Evolutionary conservation across 2,113 vertebrate genomes (phyloP).

Genomic region (Mugil cephalus): DNA sequence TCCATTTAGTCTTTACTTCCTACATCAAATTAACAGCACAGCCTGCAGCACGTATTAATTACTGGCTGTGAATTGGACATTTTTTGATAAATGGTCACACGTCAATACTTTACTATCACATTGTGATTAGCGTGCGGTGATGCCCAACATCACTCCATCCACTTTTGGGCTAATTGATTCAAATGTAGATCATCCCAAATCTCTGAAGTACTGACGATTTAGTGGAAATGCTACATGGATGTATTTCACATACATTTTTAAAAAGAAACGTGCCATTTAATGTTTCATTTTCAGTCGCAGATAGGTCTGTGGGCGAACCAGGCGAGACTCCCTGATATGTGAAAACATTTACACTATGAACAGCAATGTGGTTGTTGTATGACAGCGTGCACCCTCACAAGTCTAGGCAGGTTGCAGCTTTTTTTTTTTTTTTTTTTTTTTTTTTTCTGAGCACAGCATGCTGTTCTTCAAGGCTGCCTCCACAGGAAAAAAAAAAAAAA

Average conservation of each 20-base stretch:
- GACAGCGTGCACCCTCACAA: conserved; percentile 32
- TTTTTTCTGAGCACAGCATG: conserved; percentile 7
- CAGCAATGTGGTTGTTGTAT: conserved; percentile 25
- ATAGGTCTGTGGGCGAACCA: conserved; percentile 33
- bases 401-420: conserved; percentile 61
- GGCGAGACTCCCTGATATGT: conserved; percentile 22
- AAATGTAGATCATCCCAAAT: neutral
- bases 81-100: neutral
- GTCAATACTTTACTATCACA: neutral
- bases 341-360: conserved; percentile 14
- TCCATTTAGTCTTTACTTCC: conserved; percentile 16
- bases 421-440: conserved; percentile 9
- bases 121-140: neutral
- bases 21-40: neutral
- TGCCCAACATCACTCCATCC: too few species aligned
- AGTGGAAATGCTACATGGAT: neutral
- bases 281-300: conserved; percentile 44
- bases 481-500: conserved; percentile 34
- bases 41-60: neutral
- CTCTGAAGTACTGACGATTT: neutral
- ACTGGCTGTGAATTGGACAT: neutral
- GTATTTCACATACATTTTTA: neutral
- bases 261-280: conserved; percentile 11
- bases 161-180: neutral
- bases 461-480: conserved; percentile 57